Conservation (phyloP, 2,797 vertebrate species). For the Corythornis leucogaster region DNA sequence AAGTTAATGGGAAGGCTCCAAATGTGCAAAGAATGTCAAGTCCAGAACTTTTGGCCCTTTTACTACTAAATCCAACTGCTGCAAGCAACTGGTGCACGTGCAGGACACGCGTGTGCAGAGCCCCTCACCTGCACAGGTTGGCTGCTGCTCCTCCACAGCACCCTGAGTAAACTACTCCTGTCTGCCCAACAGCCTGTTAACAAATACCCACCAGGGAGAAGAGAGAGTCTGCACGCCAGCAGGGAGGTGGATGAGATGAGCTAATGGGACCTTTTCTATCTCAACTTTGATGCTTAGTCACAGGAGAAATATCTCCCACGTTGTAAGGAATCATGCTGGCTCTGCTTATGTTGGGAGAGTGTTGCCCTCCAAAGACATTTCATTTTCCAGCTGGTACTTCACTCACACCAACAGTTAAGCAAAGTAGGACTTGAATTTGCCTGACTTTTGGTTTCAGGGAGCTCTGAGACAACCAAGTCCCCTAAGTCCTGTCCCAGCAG, state of each 20-base stretch:
- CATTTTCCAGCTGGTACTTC: background rate
- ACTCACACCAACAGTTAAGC: background rate
- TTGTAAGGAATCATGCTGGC: background rate
- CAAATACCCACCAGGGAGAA: background rate
- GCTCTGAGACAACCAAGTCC: background rate
- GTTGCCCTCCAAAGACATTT: background rate
- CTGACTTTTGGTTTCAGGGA: background rate
- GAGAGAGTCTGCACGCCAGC: background rate
- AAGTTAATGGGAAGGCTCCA: background rate
- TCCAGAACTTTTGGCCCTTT: background rate
- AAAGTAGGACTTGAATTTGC: background rate
- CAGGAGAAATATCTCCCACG: constrained; percentile 32
- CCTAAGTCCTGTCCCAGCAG: background rate
- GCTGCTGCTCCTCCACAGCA: background rate
- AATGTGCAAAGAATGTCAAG: background rate
- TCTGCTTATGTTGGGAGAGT: background rate
- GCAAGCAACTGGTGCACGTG: background rate
- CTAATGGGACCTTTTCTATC: constrained; percentile 60
- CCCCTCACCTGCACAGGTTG: constrained; percentile 1
- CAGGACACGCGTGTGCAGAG: accelerated
- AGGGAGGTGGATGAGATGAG: constrained; percentile 44
- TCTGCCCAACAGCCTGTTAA: background rate
- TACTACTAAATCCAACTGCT: background rate
- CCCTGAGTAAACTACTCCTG: background rate
- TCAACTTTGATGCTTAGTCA: constrained; percentile 64